Base-by-base conservation (phyloP, 2,888 invertebrate genomes). In the Eupithecia tripunctaria region DNA sequence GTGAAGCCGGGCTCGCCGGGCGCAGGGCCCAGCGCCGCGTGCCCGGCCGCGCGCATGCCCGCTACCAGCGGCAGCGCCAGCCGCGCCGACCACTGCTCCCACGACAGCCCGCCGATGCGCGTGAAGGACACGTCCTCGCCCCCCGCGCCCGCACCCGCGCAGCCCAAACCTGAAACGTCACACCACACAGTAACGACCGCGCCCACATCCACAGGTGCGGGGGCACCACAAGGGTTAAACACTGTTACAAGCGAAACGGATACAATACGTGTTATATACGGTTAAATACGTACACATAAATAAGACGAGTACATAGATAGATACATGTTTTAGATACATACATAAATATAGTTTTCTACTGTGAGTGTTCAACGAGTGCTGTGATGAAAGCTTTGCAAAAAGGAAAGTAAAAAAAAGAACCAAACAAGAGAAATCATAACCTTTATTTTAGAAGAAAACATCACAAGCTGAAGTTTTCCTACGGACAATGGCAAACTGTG, bases 51-150 rank as follows among this genome's bases (percentile, higher is more conserved):
- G 2, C 85, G 83, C 85, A 71, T 85, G 92, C 85, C 87, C 73
- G 95, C 94, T 86, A 96, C 95, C 89, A 96, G 95, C 73, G 96
- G 96, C 92, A 96, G 95, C 82, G 97, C 97, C 89, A 97, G 92
- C 82, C 97, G 95, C 81, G 96, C 96, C 83, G 96, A 96, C 96
- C 96, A 96, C 90, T 96, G 96, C 83, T 96, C 96, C 96, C 96
- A 96, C 88, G 95, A 95, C 90, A 95, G 95, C 84, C 96, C 95
- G 91, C 95, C 95, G 95, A 96, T 94, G 88, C 97, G 94, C 81
- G 95, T 96, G 95, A 96, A 96, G 93, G 96, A 96, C 91, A 97
- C 95, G 95, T 97, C 97, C 94, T 92, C 90, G 78, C 82, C 84
- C 72, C 80, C 83, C 71, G 29, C 41, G 41, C 41, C 41, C 18